Evolutionary conservation across 2,888 invertebrate genomes (phyloP).

Genomic region (Arenicola marina): DNA sequence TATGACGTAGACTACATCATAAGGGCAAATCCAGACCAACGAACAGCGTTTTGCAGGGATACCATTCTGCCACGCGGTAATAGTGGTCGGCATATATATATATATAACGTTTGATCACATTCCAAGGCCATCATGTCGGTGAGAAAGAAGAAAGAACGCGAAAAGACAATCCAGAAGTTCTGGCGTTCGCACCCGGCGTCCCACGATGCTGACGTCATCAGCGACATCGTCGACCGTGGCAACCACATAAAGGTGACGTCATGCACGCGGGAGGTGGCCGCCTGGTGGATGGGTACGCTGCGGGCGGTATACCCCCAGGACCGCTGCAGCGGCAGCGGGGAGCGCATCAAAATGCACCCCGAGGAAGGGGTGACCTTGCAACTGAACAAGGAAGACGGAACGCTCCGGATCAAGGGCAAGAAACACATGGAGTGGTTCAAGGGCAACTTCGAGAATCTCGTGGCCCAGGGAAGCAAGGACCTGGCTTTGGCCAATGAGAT

Average conservation of each 20-base stretch:
- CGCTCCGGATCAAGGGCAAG: constrained; percentile 30
- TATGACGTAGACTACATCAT: too few relatives aligned
- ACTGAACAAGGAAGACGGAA: constrained; percentile 28
- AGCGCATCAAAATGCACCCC: constrained; percentile 28
- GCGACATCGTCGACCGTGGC: constrained; percentile 24
- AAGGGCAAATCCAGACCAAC: too few relatives aligned
- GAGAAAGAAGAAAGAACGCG: constrained; percentile 12
- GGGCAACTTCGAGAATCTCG: constrained; percentile 25
- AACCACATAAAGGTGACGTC: constrained; percentile 25
- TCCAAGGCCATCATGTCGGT: not conserved
- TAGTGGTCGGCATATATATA: too few relatives aligned
- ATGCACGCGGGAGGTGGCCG: constrained; percentile 19
- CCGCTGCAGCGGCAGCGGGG: constrained; percentile 19
- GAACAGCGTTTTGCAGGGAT: too few relatives aligned
- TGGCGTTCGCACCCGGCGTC: constrained; percentile 16
- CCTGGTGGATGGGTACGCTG: constrained; percentile 34
- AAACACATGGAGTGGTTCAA: constrained; percentile 32
- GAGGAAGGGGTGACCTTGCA: constrained; percentile 30
- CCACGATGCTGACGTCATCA: constrained; percentile 25
- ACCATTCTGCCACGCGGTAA: too few relatives aligned
- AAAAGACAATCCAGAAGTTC: constrained; percentile 14
- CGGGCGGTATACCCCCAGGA: constrained; percentile 33
- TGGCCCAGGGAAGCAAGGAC: constrained; percentile 21
- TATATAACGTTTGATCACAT: too few relatives aligned
- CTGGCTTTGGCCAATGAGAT: constrained; percentile 10